These are phyloP conservation scores for Coregonus sp. DNA, from an alignment of 2,797 vertebrate species.

Conservation along the genomic window DNA sequence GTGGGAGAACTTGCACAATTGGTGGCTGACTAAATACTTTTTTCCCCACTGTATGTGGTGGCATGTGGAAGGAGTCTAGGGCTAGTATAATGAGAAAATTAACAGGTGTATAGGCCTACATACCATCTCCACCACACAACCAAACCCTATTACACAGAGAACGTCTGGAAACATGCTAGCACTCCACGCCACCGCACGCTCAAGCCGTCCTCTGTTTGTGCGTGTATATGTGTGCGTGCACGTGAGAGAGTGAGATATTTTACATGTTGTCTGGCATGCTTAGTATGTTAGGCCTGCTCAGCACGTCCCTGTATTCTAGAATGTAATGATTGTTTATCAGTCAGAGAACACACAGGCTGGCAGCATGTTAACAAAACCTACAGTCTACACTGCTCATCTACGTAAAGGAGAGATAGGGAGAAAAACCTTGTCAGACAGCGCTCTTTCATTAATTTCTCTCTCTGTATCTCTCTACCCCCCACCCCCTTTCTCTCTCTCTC, in stretches of 20 bases:
- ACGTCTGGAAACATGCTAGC: neutral
- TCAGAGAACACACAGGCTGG: neutral
- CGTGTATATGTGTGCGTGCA: neutral
- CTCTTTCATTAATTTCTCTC: neutral
- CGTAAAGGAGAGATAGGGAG: conserved; percentile 5
- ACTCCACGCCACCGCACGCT: neutral
- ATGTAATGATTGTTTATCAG: too few relatives aligned
- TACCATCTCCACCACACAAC: neutral
- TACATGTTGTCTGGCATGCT: too few relatives aligned
- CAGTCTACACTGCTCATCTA: conserved; percentile 23
- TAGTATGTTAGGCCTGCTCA: too few relatives aligned
- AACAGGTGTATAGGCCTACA: neutral
- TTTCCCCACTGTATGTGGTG: too few relatives aligned
- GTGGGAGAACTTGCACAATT: too few relatives aligned
- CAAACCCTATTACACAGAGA: neutral
- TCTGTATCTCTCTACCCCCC: conserved; percentile 30
- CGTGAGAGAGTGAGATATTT: too few relatives aligned
- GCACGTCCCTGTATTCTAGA: too few relatives aligned
- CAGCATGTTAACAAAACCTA: conserved; percentile 32
- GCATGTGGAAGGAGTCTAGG: too few relatives aligned
- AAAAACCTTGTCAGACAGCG: conserved; percentile 64
- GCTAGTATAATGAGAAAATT: neutral
- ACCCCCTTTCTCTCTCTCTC: conserved; percentile 56
- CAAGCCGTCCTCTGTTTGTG: neutral
- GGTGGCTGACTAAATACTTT: too few relatives aligned